Conservation (phyloP, 2,888 invertebrate genomes). For the Dryomyza anilis region DNA sequence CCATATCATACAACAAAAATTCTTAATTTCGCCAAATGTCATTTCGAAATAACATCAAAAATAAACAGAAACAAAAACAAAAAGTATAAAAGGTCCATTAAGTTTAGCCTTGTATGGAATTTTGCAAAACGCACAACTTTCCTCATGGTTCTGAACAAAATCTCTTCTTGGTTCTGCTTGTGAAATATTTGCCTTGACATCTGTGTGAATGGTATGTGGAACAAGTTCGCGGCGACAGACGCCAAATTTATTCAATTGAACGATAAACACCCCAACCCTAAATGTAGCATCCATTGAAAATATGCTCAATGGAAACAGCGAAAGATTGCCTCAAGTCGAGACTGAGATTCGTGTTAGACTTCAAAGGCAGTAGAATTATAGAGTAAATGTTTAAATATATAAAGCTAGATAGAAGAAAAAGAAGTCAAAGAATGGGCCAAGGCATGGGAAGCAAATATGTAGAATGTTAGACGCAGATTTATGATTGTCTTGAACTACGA, state of each 20-base stretch:
- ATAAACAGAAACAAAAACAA: background rate
- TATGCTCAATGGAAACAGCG: background rate
- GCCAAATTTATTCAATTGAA: slow-evolving; percentile 9
- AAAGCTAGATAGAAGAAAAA: too few species aligned
- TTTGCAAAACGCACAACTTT: background rate
- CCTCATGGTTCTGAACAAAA: background rate
- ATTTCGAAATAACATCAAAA: background rate
- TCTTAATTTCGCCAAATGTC: background rate
- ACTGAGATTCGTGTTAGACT: too few species aligned
- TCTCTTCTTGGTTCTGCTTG: too few species aligned
- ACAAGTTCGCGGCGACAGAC: slow-evolving; percentile 2
- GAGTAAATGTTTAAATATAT: too few species aligned
- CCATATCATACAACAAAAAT: background rate
- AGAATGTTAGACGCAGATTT: background rate
- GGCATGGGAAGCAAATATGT: background rate
- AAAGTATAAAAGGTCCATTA: background rate
- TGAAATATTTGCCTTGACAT: background rate
- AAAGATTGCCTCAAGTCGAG: too few species aligned
- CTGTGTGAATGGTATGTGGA: background rate
- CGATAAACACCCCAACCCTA: too few species aligned
- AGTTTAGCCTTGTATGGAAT: slow-evolving; percentile 2
- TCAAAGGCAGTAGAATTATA: too few species aligned
- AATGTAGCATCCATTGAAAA: too few species aligned
- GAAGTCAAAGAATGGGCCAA: too few species aligned
- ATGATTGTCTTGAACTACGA: background rate